These are phyloP conservation scores for Amia ocellicauda DNA, from an alignment of 2,113 vertebrate species.

Conservation along the genomic window DNA sequence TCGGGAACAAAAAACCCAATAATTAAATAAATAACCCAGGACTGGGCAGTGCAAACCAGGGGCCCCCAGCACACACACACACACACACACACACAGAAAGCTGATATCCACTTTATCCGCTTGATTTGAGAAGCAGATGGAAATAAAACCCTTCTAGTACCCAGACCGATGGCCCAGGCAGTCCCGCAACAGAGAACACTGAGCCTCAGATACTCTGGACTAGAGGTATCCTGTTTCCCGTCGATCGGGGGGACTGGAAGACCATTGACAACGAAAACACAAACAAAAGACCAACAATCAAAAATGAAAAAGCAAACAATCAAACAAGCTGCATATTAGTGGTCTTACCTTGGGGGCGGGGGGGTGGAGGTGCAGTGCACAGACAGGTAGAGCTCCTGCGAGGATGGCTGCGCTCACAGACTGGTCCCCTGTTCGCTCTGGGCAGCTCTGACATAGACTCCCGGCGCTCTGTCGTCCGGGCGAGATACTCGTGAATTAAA, in stretches of 20 bases:
- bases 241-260: constrained; percentile 2
- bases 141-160: constrained; percentile 13
- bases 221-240: constrained; percentile 8
- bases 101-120: constrained; percentile 18
- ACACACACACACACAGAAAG: too few relatives aligned
- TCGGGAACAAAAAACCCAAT: background rate
- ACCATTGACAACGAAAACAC: background rate
- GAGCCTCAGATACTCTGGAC: too few relatives aligned
- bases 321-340: constrained; percentile 22
- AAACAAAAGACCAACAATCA: too few relatives aligned
- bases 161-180: background rate
- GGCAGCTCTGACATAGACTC: constrained; percentile 40
- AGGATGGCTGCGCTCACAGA: constrained; percentile 27
- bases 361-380: constrained; percentile 22
- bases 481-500: constrained; percentile 63
- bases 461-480: constrained; percentile 43
- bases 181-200: too few relatives aligned
- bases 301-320: constrained; percentile 34
- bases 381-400: too few relatives aligned
- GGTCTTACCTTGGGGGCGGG: constrained; percentile 57
- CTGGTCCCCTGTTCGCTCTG: constrained; percentile 45
- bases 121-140: constrained; percentile 25
- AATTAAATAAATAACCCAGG: too few relatives aligned
- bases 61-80: too few relatives aligned
- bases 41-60: too few relatives aligned